Evolutionary conservation across 2,113 vertebrate species (phyloP).

Genomic region (Bubalus kerabau): DNA sequence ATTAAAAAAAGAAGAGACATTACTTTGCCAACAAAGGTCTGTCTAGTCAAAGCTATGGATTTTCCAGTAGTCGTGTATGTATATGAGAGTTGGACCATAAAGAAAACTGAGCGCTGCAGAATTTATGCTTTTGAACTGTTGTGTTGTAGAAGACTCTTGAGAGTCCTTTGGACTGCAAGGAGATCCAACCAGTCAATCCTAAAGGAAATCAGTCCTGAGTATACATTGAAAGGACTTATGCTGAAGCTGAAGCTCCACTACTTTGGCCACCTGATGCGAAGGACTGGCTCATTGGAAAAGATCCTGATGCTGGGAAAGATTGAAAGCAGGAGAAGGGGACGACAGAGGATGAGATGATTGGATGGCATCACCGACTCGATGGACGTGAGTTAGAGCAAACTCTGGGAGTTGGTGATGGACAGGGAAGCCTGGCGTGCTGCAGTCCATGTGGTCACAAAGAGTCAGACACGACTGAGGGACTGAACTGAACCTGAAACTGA

Average conservation of each 20-base stretch:
- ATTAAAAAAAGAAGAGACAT: not conserved
- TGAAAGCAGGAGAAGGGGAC: not conserved
- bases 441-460: not conserved
- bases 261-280: not conserved
- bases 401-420: not conserved
- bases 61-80: not conserved
- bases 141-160: not conserved
- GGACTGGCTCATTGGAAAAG: not conserved
- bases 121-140: not conserved
- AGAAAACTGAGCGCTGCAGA: not conserved
- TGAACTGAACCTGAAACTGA: not conserved
- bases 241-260: not conserved
- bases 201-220: not conserved
- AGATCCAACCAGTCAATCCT: not conserved
- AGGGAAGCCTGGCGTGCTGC: not conserved
- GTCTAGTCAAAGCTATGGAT: not conserved
- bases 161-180: not conserved
- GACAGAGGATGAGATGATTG: not conserved
- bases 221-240: not conserved
- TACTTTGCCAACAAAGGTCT: not conserved
- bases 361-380: not conserved
- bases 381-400: not conserved
- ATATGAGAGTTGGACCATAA: not conserved
- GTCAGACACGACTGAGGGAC: not conserved
- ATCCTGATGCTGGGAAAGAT: not conserved